Percentiles rank a stretch among this genome's conserved stretches.
Conservation (phyloP, 2,888 invertebrate genomes). For the Acanthosepion esculentum region DNA sequence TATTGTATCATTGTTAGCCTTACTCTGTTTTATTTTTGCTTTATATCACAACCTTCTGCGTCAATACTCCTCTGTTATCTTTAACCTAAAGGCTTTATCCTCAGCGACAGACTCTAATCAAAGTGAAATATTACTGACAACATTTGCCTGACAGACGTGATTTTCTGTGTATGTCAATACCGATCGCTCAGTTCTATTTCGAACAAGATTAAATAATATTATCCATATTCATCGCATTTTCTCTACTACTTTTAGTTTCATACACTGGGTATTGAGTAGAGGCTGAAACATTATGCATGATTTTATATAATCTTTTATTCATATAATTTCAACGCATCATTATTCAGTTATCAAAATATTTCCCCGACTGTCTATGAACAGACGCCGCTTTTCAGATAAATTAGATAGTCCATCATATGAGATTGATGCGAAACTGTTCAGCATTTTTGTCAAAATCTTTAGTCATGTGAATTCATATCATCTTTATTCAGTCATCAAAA, state of each 20-base stretch:
- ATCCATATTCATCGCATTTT: not conserved
- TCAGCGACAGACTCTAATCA: not conserved
- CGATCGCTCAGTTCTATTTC: not conserved
- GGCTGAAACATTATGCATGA: not conserved
- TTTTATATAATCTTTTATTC: not conserved
- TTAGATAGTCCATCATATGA: no score
- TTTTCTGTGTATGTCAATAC: not conserved
- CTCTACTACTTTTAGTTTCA: not conserved
- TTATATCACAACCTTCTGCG: no score
- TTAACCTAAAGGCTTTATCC: not conserved
- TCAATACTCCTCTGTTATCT: not conserved
- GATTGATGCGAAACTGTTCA: no score
- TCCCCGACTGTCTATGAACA: no score
- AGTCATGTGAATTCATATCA: no score
- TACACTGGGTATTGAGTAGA: not conserved
- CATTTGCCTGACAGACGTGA: not conserved
- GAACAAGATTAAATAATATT: not conserved
- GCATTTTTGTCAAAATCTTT: no score
- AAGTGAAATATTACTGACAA: not conserved
- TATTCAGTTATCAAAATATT: not conserved
- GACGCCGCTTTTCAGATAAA: no score
- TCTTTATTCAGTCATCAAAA: no score
- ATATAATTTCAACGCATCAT: no score
- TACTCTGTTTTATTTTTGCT: no score
- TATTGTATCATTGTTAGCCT: no score